Conservation (phyloP, 2,113 vertebrate species). For the Bubo blakistoni region DNA sequence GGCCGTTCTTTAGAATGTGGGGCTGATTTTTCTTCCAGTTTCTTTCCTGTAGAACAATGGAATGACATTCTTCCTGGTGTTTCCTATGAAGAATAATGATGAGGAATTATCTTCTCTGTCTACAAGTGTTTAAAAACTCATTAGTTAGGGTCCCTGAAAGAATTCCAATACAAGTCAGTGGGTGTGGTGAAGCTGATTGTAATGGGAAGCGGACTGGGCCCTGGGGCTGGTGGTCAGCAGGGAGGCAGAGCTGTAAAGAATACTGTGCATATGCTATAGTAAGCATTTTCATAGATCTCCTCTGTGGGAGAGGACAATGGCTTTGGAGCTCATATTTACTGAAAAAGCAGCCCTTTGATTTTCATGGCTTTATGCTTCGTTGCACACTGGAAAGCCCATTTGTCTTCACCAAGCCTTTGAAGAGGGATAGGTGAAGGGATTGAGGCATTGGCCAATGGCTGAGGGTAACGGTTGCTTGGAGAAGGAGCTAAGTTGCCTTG, state of each 20-base stretch:
- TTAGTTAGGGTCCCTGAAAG: conserved; percentile 44
- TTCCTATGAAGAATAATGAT: conserved; percentile 40
- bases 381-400: conserved; percentile 49
- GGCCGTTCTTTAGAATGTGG: neutral
- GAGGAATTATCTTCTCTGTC: conserved; percentile 59
- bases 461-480: neutral
- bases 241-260: conserved; percentile 53
- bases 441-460: neutral
- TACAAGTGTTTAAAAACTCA: conserved; percentile 60
- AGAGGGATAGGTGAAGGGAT: conserved; percentile 6
- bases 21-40: conserved; percentile 22
- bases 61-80: conserved; percentile 34
- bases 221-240: conserved; percentile 53
- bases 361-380: conserved; percentile 40
- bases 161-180: conserved; percentile 47
- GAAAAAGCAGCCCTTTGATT: conserved; percentile 59
- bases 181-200: conserved; percentile 54
- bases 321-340: conserved; percentile 56
- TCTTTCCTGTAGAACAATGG: conserved; percentile 45
- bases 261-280: conserved; percentile 51
- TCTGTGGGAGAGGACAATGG: conserved; percentile 53
- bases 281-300: conserved; percentile 50
- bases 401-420: conserved; percentile 46
- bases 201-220: conserved; percentile 34
- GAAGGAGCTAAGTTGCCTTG: neutral